Evolutionary conservation across 2,113 vertebrate genomes (phyloP), one percentile per base, ranked within the genome.

Genomic region (Saccopteryx leptura): DNA sequence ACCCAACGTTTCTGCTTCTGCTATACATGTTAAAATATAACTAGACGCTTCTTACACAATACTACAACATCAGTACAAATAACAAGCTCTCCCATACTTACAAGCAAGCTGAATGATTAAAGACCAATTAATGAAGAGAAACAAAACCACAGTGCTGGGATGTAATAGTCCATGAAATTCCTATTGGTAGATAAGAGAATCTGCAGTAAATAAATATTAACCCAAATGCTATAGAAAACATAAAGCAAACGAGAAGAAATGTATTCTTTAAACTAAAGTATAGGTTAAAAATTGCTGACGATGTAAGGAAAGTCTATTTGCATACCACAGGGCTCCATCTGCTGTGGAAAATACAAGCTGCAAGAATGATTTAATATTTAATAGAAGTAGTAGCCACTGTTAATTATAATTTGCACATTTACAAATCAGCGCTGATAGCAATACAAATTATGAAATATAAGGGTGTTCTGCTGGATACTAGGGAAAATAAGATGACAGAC

Each of bases 401-500:
- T 99, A 99, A 99, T 99, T 99, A 99, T 99, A 99, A 99, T 99
- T 99, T 99, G 99, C 99, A 99, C 99, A 99, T 99, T 99, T 99
- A 99, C 99, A 99, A 99, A 99, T 99, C 99, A 99, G 99, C 99
- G 99, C 99, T 99, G 99, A 99, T 99, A 99, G 99, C 99, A 99
- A 99, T 99, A 99, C 99, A 99, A 99, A 99, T 99, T 99, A 99
- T 99, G 99, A 99, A 99, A 99, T 99, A 99, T 99, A 99, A 99
- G 99, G 98, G 99, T 99, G 99, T 99, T 99, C 98, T 98, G 97
- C 97, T 26, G 98, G 98, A 99, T 99, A 99, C 98, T 98, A 95
- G 96, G 98, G 99, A 99, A 99, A 99, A 99, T 99, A 99, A 99
- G 99, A 99, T 99, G 99, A 99, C 99, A 99, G 99, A 99, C 99